These are phyloP conservation scores for Motacilla alba DNA, from an alignment of 2,113 vertebrate species.

Conservation along the genomic window DNA sequence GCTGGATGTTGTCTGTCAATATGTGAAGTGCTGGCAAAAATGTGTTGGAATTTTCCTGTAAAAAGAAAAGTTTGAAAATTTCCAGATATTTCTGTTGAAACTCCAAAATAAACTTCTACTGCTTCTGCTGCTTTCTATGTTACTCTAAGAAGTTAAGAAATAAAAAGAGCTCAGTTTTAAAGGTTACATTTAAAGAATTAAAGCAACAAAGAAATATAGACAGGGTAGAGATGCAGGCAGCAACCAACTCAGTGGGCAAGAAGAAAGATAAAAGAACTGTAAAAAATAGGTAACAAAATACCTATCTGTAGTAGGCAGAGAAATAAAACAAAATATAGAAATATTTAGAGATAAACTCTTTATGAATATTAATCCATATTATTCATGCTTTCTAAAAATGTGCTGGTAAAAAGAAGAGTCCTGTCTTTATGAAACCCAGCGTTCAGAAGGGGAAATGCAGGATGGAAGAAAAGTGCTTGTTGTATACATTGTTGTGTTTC, in stretches of 20 bases:
- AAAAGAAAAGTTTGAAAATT: background rate
- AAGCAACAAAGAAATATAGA: background rate
- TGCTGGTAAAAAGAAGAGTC: background rate
- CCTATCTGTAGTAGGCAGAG: background rate
- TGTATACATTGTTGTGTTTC: background rate
- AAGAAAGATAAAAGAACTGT: background rate
- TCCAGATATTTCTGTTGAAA: background rate
- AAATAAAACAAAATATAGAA: background rate
- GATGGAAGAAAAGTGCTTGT: background rate
- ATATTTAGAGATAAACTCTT: background rate
- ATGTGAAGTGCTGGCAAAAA: background rate
- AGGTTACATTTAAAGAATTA: background rate
- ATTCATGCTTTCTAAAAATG: background rate
- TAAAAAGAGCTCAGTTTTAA: background rate
- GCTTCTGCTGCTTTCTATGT: background rate
- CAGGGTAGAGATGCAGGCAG: background rate
- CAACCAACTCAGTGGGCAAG: background rate
- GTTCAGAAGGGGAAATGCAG: background rate
- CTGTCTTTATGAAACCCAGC: background rate
- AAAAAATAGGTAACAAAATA: background rate
- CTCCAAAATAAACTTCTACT: background rate
- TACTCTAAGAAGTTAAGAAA: background rate
- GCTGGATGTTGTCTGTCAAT: background rate
- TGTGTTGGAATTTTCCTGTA: background rate
- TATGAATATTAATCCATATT: background rate